Percentiles rank a stretch among this genome's conserved stretches.
phyloP scores from a whole-genome alignment of 2,797 vertebrate species.

The Dryobates pubescens region DNA sequence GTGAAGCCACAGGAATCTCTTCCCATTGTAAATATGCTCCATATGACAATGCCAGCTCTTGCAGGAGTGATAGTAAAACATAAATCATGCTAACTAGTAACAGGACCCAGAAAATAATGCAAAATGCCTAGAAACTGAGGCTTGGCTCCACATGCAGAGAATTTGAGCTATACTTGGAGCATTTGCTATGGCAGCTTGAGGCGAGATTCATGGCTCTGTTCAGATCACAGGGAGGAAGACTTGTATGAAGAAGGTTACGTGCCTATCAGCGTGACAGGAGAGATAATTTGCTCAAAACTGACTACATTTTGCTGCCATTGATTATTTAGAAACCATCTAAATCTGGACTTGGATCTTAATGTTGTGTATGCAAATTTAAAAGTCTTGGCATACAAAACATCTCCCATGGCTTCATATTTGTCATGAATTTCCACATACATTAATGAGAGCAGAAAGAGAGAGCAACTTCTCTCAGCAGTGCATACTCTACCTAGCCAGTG shows the following conservation, averaged over 20 bases:
- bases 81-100: conserved; percentile 44
- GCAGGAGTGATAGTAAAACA: neutral
- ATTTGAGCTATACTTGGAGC: neutral
- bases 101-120: conserved; percentile 36
- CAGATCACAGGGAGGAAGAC: neutral
- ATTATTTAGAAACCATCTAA: conserved; percentile 29
- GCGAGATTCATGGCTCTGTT: neutral
- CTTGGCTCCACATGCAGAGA: neutral
- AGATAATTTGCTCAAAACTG: neutral
- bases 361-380: neutral
- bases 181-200: neutral
- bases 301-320: conserved; percentile 15
- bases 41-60: neutral
- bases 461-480: neutral
- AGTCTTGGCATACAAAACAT: neutral
- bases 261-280: neutral
- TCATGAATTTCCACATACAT: neutral
- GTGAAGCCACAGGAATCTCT: conserved; percentile 36
- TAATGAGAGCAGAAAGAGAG: neutral
- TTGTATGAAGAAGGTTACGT: accelerated
- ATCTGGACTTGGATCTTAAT: conserved; percentile 16
- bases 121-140: neutral
- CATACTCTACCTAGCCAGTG: neutral
- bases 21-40: neutral
- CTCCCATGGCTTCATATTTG: neutral